Conservation (phyloP, 2,113 vertebrate genomes). For the Tychaedon coryphoeus region DNA sequence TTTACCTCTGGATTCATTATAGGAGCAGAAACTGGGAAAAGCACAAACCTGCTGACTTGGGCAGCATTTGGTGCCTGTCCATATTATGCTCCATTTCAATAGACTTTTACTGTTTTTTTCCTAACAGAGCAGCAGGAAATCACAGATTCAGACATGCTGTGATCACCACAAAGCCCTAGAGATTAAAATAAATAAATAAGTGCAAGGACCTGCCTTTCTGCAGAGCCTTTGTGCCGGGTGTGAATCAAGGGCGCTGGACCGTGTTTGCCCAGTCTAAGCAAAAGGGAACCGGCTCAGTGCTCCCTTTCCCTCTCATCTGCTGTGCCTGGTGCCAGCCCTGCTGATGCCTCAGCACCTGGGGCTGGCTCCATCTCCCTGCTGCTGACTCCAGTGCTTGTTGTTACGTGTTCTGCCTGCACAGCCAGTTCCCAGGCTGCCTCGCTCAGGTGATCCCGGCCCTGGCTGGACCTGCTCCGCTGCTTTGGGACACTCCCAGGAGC, state of each 20-base stretch:
- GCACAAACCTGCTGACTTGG: not conserved
- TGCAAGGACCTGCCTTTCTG: not conserved
- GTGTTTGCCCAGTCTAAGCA: not conserved
- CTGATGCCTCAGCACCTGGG: conserved; percentile 44
- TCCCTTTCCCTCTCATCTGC: not conserved
- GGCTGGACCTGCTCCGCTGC: conserved; percentile 58
- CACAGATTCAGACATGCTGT: not conserved
- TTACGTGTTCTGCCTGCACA: conserved; percentile 53
- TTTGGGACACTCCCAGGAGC: conserved; percentile 53
- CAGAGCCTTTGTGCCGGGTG: not conserved
- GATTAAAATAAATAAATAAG: not conserved
- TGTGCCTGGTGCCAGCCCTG: not conserved
- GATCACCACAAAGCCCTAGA: not conserved
- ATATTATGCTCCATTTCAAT: not conserved
- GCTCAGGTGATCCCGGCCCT: not conserved
- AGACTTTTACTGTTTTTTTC: not conserved
- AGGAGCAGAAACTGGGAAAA: not conserved
- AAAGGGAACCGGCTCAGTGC: not conserved
- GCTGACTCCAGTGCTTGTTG: conserved; percentile 60
- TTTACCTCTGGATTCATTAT: not conserved
- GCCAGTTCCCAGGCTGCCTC: conserved; percentile 54
- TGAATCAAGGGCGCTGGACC: not conserved
- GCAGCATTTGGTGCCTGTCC: not conserved
- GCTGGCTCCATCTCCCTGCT: conserved; percentile 2
- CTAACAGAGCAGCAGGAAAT: not conserved